These are phyloP conservation scores for Orthosia cruda DNA, from an alignment of 2,888 invertebrate genomes.

Conservation along the genomic window DNA sequence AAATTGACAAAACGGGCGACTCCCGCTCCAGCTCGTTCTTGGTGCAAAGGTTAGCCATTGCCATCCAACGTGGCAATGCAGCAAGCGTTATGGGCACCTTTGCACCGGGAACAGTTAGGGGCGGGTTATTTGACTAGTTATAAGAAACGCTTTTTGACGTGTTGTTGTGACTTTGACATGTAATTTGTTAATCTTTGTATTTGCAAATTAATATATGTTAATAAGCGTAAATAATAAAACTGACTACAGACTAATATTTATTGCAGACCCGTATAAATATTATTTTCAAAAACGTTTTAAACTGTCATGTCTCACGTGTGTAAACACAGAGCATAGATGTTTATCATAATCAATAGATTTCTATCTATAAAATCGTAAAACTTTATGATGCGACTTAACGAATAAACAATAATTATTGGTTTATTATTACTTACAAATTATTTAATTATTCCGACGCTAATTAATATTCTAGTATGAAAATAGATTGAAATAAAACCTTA, in stretches of 20 bases:
- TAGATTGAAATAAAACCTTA: conserved; percentile 37
- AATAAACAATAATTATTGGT: neutral
- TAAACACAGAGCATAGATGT: conserved; percentile 3
- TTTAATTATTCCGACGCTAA: conserved; percentile 21
- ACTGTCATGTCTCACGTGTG: neutral
- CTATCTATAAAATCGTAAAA: conserved; percentile 4
- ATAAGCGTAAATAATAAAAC: neutral
- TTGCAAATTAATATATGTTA: conserved; percentile 20
- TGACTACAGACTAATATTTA: neutral
- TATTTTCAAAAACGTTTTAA: neutral
- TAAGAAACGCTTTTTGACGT: too few species aligned
- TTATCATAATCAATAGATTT: conserved; percentile 12
- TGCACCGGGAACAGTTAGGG: too few species aligned
- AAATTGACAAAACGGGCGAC: too few species aligned
- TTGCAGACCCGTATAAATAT: conserved; percentile 8
- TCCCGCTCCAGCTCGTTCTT: too few species aligned
- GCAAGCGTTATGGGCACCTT: too few species aligned
- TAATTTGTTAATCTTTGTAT: too few species aligned
- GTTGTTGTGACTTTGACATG: too few species aligned
- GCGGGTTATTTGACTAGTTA: too few species aligned
- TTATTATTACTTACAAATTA: conserved; percentile 1
- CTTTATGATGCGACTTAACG: neutral
- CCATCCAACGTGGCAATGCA: too few species aligned
- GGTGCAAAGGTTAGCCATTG: too few species aligned
- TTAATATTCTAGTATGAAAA: conserved; percentile 43